Evolutionary conservation across 2,888 invertebrate species (phyloP).

Genomic region (Plemyria rubiginata): DNA sequence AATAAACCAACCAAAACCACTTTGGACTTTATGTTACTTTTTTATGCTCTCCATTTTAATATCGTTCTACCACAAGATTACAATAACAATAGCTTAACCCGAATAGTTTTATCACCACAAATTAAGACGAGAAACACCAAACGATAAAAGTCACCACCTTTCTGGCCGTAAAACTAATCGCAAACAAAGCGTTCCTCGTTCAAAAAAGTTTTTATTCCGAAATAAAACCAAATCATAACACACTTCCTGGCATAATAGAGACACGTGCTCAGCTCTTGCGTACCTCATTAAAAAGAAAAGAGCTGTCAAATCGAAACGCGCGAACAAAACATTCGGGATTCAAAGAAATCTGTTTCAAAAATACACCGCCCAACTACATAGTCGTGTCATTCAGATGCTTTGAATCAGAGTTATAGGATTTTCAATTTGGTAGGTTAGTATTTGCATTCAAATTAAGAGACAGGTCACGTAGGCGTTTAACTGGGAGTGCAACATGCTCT

Average conservation of each 20-base stretch:
- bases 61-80: slow-evolving; percentile 13
- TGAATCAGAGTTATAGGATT: slow-evolving; percentile 40
- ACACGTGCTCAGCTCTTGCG: slow-evolving; percentile 39
- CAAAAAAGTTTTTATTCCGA: slow-evolving; percentile 39
- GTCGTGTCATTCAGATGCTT: slow-evolving; percentile 36
- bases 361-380: slow-evolving; percentile 43
- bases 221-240: slow-evolving; percentile 42
- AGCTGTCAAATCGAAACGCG: slow-evolving; percentile 47
- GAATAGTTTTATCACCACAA: slow-evolving; percentile 33
- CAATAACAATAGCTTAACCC: slow-evolving; percentile 13
- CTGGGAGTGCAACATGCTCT: slow-evolving; percentile 49
- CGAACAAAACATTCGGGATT: slow-evolving; percentile 47
- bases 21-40: slow-evolving; percentile 1
- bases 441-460: slow-evolving; percentile 46
- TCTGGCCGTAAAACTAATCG: slow-evolving; percentile 40
- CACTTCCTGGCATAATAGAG: slow-evolving; percentile 45
- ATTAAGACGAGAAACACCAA: slow-evolving; percentile 27
- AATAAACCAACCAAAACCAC: slow-evolving; percentile 10
- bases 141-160: slow-evolving; percentile 36
- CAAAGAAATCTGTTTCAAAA: slow-evolving; percentile 52
- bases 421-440: slow-evolving; percentile 50
- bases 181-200: slow-evolving; percentile 40
- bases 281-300: slow-evolving; percentile 44
- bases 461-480: slow-evolving; percentile 61
- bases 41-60: slow-evolving; percentile 13